Percentiles rank a stretch among this genome's conserved stretches.
These are phyloP conservation scores for Macquaria australasica DNA, from an alignment of 2,113 vertebrate genomes.

Conservation along the genomic window DNA sequence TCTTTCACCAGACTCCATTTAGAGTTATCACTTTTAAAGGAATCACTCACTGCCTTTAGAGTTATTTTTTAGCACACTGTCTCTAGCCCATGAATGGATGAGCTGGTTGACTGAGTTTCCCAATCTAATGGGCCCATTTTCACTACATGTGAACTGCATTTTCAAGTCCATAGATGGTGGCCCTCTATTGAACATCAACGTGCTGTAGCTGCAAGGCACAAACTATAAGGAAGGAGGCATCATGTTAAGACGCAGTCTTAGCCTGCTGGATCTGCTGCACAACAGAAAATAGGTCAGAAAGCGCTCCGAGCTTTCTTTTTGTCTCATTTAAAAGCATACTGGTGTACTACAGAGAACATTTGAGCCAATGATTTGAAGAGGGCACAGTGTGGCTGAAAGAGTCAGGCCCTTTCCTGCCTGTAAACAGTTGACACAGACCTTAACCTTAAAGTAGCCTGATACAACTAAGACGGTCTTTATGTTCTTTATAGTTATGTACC, in stretches of 20 bases:
- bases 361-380: slow-evolving; percentile 20
- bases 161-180: slow-evolving; percentile 22
- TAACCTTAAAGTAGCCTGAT: not conserved
- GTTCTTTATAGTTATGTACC: not conserved
- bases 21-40: not conserved
- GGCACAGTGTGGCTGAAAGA: not conserved
- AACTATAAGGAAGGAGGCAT: slow-evolving; percentile 32
- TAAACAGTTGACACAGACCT: not conserved
- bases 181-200: slow-evolving; percentile 1
- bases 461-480: not conserved
- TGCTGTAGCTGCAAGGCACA: slow-evolving; percentile 41
- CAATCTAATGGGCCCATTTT: slow-evolving; percentile 29
- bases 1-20: not conserved
- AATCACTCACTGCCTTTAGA: slow-evolving; percentile 1
- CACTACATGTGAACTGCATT: slow-evolving; percentile 22
- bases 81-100: slow-evolving; percentile 32
- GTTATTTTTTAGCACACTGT: slow-evolving; percentile 44
- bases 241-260: slow-evolving; percentile 36
- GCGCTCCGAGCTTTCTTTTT: slow-evolving; percentile 51
- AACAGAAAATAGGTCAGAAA: slow-evolving; percentile 70
- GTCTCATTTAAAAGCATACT: slow-evolving; percentile 43
- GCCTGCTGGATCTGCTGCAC: slow-evolving; percentile 38
- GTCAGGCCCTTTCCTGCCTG: not conserved
- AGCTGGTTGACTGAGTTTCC: slow-evolving; percentile 9
- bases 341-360: slow-evolving; percentile 22